Conservation (phyloP, 1,140 invertebrate species). For the Globodera rostochiensis region DNA sequence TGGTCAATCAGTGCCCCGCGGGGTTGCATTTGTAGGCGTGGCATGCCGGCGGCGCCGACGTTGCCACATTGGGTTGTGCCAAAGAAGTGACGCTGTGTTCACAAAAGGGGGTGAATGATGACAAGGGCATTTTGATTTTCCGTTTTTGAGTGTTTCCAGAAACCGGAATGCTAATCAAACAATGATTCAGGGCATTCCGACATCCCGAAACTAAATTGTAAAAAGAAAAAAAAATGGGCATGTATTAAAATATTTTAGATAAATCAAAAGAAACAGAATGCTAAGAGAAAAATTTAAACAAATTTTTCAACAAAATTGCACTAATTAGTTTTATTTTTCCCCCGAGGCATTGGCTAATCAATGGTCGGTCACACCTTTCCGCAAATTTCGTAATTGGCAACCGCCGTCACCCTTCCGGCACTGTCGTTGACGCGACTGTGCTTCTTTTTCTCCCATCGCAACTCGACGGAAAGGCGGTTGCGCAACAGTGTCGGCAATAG, state of each 20-base stretch:
- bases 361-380: background rate
- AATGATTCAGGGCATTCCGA: too few species aligned
- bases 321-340: too few species aligned
- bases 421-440: too few species aligned
- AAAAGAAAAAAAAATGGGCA: background rate
- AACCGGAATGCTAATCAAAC: background rate
- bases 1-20: conserved; percentile 22
- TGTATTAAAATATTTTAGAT: background rate
- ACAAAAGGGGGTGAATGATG: background rate
- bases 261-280: too few species aligned
- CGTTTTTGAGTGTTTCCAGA: background rate
- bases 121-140: background rate
- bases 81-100: background rate
- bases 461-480: conserved; percentile 5
- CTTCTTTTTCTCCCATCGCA: background rate
- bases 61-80: background rate
- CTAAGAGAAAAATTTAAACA: too few species aligned
- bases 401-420: background rate
- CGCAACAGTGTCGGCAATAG: background rate
- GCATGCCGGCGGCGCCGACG: too few species aligned
- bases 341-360: too few species aligned
- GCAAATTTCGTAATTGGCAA: background rate
- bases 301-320: too few species aligned
- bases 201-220: background rate
- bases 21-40: background rate